Percentiles rank a stretch among this genome's conserved stretches.
These are phyloP conservation scores for Acleris laterana DNA, from an alignment of 2,888 invertebrate species.

Conservation along the genomic window DNA sequence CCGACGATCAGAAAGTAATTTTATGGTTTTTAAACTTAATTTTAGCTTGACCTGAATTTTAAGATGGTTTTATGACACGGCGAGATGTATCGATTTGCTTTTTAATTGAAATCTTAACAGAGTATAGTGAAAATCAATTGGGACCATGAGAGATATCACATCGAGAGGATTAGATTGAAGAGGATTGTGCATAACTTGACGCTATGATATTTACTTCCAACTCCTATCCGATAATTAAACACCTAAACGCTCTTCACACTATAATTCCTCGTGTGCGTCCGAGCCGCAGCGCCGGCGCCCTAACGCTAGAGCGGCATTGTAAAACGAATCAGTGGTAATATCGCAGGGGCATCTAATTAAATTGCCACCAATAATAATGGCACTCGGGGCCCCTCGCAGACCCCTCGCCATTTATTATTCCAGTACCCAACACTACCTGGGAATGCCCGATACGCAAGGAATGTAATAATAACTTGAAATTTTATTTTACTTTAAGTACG, in stretches of 20 bases:
- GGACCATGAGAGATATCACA: too few species aligned
- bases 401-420: slow-evolving; percentile 82
- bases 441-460: slow-evolving; percentile 36
- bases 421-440: slow-evolving; percentile 49
- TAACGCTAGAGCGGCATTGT: slow-evolving; percentile 75
- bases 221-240: too few species aligned
- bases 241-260: neutral
- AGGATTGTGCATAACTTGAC: too few species aligned
- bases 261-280: neutral
- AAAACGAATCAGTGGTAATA: slow-evolving; percentile 82
- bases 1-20: slow-evolving; percentile 78
- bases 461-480: slow-evolving; percentile 38
- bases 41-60: slow-evolving; percentile 59
- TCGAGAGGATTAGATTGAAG: too few species aligned
- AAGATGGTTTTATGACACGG: slow-evolving; percentile 39
- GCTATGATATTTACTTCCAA: too few species aligned
- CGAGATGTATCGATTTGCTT: slow-evolving; percentile 26
- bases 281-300: slow-evolving; percentile 44
- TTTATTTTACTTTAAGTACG: slow-evolving; percentile 36
- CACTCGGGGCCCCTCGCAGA: slow-evolving; percentile 72
- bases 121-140: too few species aligned
- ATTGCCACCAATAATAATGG: slow-evolving; percentile 83
- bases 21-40: slow-evolving; percentile 79
- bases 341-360: slow-evolving; percentile 82
- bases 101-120: slow-evolving; percentile 4